A percentile compares a stretch with the other conserved stretches of the same genome.
These are phyloP conservation scores for Zeugodacus cucurbitae DNA, from an alignment of 1,140 invertebrate genomes.

Conservation along the genomic window DNA sequence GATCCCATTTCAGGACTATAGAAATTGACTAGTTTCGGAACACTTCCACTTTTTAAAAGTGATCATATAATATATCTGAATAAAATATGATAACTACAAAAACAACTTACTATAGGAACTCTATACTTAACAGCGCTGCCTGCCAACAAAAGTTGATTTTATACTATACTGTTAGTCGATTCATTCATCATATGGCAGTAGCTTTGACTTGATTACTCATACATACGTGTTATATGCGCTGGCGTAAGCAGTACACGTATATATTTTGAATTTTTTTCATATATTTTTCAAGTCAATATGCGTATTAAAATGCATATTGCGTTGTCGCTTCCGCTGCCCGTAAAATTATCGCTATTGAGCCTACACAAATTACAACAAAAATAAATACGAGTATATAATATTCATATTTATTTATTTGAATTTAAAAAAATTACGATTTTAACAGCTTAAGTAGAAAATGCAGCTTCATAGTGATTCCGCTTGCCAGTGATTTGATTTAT, in stretches of 20 bases:
- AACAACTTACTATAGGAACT: too few species aligned
- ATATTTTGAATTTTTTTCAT: not conserved
- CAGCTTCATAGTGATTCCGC: too few species aligned
- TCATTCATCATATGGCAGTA: not conserved
- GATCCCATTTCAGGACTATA: too few species aligned
- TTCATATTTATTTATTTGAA: not conserved
- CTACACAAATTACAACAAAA: not conserved
- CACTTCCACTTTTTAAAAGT: too few species aligned
- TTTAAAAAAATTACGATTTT: too few species aligned
- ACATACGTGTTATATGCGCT: not conserved
- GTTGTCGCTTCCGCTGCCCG: conserved; percentile 20
- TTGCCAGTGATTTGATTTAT: not conserved
- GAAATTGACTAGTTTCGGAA: too few species aligned
- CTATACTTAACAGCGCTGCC: too few species aligned
- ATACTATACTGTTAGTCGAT: not conserved
- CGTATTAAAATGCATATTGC: conserved; percentile 34
- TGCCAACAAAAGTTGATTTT: too few species aligned
- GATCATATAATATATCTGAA: too few species aligned
- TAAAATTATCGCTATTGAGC: not conserved
- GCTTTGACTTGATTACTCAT: not conserved
- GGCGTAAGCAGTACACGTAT: not conserved
- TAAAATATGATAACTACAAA: too few species aligned
- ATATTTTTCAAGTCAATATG: not conserved
- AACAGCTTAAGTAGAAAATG: too few species aligned
- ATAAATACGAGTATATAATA: not conserved